phyloP scores from a whole-genome alignment of 1,140 invertebrate genomes.

The Lethrus apterus region DNA sequence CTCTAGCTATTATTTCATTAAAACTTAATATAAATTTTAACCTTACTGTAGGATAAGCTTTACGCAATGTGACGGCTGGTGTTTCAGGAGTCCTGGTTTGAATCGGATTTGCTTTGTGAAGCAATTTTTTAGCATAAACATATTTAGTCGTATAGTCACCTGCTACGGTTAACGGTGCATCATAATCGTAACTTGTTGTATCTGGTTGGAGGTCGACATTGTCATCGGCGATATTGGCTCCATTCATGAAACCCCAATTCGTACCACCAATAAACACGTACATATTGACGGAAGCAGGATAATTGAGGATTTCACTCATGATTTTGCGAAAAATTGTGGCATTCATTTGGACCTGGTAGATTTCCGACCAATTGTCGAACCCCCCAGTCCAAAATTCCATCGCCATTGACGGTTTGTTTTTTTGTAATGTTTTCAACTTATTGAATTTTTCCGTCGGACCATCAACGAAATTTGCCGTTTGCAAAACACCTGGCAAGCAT shows the following conservation, averaged over 20 bases:
- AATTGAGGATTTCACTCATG: conserved; percentile 33
- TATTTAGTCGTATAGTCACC: conserved; percentile 22
- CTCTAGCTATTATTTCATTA: conserved; percentile 28
- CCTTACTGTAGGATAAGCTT: conserved; percentile 31
- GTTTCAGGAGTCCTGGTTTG: conserved; percentile 38
- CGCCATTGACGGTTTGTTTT: conserved; percentile 49
- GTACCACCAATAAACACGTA: conserved; percentile 70
- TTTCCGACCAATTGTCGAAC: conserved; percentile 48
- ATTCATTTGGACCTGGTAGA: conserved; percentile 26
- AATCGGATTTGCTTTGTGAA: conserved; percentile 37
- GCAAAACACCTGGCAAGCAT: conserved; percentile 7
- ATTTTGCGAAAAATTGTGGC: conserved; percentile 30
- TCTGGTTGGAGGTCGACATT: conserved; percentile 11
- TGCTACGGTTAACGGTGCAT: conserved; percentile 13
- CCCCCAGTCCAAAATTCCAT: conserved; percentile 63
- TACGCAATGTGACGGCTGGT: conserved; percentile 31
- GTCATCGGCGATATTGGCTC: conserved; percentile 44
- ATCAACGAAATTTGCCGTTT: conserved; percentile 47
- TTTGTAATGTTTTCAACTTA: conserved; percentile 40
- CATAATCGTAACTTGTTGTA: conserved; percentile 20
- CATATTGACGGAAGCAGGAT: conserved; percentile 54
- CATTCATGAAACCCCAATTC: conserved; percentile 62
- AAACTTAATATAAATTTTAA: conserved; percentile 32
- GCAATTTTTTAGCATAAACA: conserved; percentile 27
- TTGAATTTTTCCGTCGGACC: conserved; percentile 34